These are phyloP conservation scores for Strix uralensis DNA, from an alignment of 2,113 vertebrate species.

Conservation along the genomic window DNA sequence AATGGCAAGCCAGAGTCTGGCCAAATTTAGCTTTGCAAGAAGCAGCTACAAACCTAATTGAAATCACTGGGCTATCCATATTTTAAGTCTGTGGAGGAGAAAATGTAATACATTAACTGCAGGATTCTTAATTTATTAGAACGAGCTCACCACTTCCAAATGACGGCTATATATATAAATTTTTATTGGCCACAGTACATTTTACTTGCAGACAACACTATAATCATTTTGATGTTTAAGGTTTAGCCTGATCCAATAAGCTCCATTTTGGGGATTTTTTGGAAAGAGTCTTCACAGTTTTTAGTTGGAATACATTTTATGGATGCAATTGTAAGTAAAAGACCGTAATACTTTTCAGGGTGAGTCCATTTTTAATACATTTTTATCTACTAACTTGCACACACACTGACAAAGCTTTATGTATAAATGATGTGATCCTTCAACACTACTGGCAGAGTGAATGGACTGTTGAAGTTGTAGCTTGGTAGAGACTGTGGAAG, in stretches of 20 bases:
- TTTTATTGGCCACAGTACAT: background rate
- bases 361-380: background rate
- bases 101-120: background rate
- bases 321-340: background rate
- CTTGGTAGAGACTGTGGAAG: background rate
- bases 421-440: background rate
- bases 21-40: background rate
- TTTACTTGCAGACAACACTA: background rate
- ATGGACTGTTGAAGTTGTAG: background rate
- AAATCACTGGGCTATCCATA: background rate
- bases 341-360: background rate
- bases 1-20: background rate
- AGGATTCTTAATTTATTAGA: background rate
- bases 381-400: background rate
- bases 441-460: background rate
- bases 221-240: background rate
- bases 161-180: background rate
- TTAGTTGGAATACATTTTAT: background rate
- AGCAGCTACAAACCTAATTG: background rate
- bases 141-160: background rate
- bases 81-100: background rate
- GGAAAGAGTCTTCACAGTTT: background rate
- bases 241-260: background rate
- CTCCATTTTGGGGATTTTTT: background rate
- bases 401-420: background rate